These are phyloP conservation scores for Trematocara stigmaticum DNA, from an alignment of 2,113 vertebrate species.

Conservation along the genomic window DNA sequence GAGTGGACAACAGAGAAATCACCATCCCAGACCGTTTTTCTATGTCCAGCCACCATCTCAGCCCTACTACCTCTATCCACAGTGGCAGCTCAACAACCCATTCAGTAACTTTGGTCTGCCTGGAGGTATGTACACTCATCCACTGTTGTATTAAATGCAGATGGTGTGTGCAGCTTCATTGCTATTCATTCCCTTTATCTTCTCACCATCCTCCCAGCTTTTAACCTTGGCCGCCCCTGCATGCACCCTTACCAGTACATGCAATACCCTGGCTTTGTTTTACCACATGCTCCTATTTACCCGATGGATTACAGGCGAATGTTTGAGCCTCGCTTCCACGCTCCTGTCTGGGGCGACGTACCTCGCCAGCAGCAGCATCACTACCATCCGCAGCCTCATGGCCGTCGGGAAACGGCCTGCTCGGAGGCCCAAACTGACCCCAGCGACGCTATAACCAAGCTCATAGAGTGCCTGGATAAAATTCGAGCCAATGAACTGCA, in stretches of 20 bases:
- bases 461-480: constrained; percentile 70
- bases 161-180: not conserved
- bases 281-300: constrained; percentile 62
- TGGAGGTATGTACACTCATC: constrained; percentile 38
- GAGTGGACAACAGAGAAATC: constrained; percentile 48
- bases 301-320: constrained; percentile 69
- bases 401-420: constrained; percentile 57
- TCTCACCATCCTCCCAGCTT: constrained; percentile 37
- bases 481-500: constrained; percentile 41
- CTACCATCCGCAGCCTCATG: not conserved
- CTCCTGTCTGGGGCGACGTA: constrained; percentile 35
- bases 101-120: constrained; percentile 62
- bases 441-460: constrained; percentile 65
- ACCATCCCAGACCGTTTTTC: constrained; percentile 71
- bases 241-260: constrained; percentile 68
- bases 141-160: not conserved
- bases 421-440: constrained; percentile 72
- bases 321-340: constrained; percentile 65
- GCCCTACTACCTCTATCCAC: constrained; percentile 67
- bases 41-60: constrained; percentile 74
- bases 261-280: constrained; percentile 68
- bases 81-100: constrained; percentile 67
- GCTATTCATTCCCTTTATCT: not conserved
- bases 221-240: constrained; percentile 65
- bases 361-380: constrained; percentile 28